Evolutionary conservation across 2,113 vertebrate genomes (phyloP).

Genomic region (Artemisiospiza belli): DNA sequence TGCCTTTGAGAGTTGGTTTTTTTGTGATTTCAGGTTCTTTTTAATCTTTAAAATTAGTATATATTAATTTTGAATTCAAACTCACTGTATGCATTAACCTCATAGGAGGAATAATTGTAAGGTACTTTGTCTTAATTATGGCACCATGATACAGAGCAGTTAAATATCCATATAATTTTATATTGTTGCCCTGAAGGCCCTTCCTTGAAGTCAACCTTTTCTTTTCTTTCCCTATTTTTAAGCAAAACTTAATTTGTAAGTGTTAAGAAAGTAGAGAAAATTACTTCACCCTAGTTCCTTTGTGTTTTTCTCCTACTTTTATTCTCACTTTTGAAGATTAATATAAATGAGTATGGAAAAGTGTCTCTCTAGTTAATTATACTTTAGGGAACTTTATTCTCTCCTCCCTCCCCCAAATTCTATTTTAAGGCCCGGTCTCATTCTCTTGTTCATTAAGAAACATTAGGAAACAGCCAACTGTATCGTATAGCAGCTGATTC

Average conservation of each 20-base stretch:
- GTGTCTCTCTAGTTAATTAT: constrained; percentile 28
- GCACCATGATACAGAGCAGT: constrained; percentile 2
- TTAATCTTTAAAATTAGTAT: not conserved
- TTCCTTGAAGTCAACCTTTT: constrained; percentile 31
- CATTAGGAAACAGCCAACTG: constrained; percentile 10
- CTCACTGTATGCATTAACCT: not conserved
- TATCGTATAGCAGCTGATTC: not conserved
- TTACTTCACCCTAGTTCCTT: not conserved
- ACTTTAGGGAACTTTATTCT: constrained; percentile 39
- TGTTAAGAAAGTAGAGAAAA: constrained; percentile 24
- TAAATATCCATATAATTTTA: constrained; percentile 59
- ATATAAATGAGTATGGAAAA: constrained; percentile 39
- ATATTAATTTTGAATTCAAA: constrained; percentile 25
- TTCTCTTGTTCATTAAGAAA: constrained; percentile 56
- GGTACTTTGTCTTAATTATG: constrained; percentile 52
- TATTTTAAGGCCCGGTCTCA: constrained; percentile 34
- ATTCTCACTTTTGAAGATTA: constrained; percentile 52
- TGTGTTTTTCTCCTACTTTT: constrained; percentile 25
- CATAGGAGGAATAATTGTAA: constrained; percentile 42
- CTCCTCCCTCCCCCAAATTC: constrained; percentile 11
- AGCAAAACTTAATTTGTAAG: constrained; percentile 47
- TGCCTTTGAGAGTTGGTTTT: not conserved
- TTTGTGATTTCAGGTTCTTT: not conserved
- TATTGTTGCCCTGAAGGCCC: constrained; percentile 32
- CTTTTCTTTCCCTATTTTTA: constrained; percentile 29